Evolutionary conservation across 2,888 invertebrate genomes (phyloP).

Genomic region (Callyntrura sp.): DNA sequence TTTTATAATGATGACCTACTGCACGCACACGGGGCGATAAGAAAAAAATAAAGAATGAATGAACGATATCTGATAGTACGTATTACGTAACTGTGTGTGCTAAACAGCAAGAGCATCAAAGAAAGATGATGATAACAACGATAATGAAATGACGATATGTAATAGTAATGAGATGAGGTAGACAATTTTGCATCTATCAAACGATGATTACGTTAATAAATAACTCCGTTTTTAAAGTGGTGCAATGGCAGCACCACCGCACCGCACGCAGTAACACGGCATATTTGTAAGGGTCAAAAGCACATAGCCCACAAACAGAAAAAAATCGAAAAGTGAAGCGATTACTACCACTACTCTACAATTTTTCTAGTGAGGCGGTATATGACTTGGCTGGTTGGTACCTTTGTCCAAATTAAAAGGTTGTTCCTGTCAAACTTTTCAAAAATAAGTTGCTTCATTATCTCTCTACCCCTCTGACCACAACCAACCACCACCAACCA

Average conservation of each 20-base stretch:
- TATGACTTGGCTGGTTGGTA: not conserved
- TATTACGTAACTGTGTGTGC: not conserved
- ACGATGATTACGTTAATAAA: conserved; percentile 22
- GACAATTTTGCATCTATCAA: not conserved
- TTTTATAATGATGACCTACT: conserved; percentile 43
- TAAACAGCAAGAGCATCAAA: not conserved
- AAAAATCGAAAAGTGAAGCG: not conserved
- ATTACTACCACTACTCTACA: not conserved
- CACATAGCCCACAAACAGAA: not conserved
- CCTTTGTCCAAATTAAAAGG: conserved; percentile 56
- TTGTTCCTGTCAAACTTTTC: conserved; percentile 45
- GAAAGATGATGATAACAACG: not conserved
- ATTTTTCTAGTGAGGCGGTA: too few relatives aligned
- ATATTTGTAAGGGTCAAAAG: not conserved
- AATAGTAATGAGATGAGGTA: conserved; percentile 9
- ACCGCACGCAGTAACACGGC: not conserved
- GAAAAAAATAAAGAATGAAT: conserved; percentile 1
- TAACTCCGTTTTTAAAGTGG: conserved; percentile 38
- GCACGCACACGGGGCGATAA: conserved; percentile 30
- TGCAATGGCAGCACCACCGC: not conserved
- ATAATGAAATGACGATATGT: not conserved
- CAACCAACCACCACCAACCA: too few relatives aligned
- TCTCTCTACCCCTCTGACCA: not conserved
- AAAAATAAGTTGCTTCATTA: conserved; percentile 36
- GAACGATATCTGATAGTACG: not conserved